Conservation (phyloP, 2,113 vertebrate species). For the Odocoileus virginianus region DNA sequence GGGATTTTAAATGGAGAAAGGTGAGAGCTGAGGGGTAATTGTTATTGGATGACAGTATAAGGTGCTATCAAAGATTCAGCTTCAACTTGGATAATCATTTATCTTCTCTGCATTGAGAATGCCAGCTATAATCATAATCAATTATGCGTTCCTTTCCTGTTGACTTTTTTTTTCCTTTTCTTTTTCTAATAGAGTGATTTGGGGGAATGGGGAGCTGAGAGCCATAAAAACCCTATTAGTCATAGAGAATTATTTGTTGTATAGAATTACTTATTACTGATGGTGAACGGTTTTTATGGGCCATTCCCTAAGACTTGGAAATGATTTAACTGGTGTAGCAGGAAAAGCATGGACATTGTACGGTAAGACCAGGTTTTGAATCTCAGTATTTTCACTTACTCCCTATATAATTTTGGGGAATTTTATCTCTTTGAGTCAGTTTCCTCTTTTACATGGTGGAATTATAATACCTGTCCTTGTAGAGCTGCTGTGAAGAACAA, state of each 20-base stretch:
- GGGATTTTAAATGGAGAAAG: background rate
- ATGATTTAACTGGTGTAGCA: background rate
- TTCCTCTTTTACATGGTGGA: background rate
- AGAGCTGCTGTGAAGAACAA: background rate
- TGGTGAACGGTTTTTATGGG: conserved; percentile 1
- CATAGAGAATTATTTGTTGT: conserved; percentile 38
- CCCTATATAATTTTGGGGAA: background rate
- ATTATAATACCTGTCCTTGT: background rate
- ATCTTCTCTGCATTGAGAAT: background rate
- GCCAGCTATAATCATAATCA: background rate
- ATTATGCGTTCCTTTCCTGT: background rate
- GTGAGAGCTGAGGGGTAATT: background rate
- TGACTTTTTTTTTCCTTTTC: background rate
- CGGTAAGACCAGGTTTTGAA: background rate
- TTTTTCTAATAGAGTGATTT: background rate
- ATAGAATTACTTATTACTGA: conserved; percentile 44
- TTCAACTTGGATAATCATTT: background rate
- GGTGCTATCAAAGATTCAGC: background rate
- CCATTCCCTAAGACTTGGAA: conserved; percentile 1
- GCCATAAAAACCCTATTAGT: conserved; percentile 22
- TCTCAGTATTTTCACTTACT: background rate
- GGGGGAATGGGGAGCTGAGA: background rate
- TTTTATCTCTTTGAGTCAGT: background rate
- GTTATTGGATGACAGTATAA: background rate
- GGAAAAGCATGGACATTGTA: background rate